phyloP scores from a whole-genome alignment of 2,113 vertebrate species.

The Setophaga petechia region DNA sequence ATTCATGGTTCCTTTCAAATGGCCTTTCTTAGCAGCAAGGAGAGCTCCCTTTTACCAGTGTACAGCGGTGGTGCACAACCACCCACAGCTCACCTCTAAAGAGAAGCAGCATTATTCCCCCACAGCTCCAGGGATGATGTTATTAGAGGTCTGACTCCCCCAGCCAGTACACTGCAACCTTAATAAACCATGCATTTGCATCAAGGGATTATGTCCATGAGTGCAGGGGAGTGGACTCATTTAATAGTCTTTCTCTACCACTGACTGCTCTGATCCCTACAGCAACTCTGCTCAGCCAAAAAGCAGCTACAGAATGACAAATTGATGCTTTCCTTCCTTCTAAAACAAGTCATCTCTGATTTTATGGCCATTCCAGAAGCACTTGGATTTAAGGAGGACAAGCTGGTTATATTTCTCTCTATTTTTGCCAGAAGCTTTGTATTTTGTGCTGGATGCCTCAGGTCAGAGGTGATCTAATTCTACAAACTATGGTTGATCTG shows the following conservation, averaged over 20 bases:
- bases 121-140: not conserved
- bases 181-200: slow-evolving; percentile 50
- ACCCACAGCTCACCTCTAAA: not conserved
- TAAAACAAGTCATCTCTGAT: slow-evolving; percentile 43
- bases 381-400: slow-evolving; percentile 47
- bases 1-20: not conserved
- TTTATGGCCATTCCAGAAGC: slow-evolving; percentile 2
- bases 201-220: slow-evolving; percentile 17
- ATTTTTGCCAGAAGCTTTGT: slow-evolving; percentile 17
- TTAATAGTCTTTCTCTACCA: not conserved
- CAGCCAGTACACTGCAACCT: slow-evolving; percentile 3
- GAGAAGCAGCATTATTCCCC: not conserved
- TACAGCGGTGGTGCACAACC: not conserved
- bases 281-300: not conserved
- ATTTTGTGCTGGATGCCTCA: not conserved
- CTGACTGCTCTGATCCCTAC: slow-evolving; percentile 1
- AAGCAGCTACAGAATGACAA: not conserved
- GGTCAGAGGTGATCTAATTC: slow-evolving; percentile 31
- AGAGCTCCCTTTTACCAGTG: not conserved
- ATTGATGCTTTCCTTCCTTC: not conserved
- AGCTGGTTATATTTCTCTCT: slow-evolving; percentile 34
- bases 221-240: not conserved
- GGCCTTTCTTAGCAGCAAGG: not conserved
- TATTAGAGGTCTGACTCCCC: slow-evolving; percentile 26
- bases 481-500: slow-evolving; percentile 31